Evolutionary conservation across 2,797 vertebrate genomes (phyloP), one percentile per base, ranked within the genome.

Genomic region (Arnoldichthys spilopterus): DNA sequence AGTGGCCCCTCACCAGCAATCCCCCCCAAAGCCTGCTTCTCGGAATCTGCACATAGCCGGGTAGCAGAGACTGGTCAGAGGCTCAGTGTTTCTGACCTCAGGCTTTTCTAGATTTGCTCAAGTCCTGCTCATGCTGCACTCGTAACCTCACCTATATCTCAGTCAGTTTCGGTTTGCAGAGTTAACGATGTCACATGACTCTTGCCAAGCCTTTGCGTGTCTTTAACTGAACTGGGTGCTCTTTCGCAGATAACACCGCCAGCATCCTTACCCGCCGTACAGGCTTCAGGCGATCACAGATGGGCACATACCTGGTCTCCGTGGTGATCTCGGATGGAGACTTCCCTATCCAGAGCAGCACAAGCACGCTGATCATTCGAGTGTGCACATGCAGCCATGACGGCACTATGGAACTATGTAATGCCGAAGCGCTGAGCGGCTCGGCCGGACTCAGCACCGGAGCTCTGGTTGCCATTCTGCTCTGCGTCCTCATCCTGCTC

Each of bases 401-500:
- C 1, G 97, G 96, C 78, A 96, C 96, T 87, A 95, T 96, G 94
- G 93, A 96, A 81, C 91, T 95, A 82, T 99, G 97, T 78, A 96
- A 94, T 0, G 90, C 94, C 0, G 96, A 97, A 90, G 95, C 96
- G 6, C 92, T 95, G 86, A 93, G 94, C 87, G 96, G 96, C 83
- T 91, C 96, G 0, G 94, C 97, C 0, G 97, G 97, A 18, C 94
- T 99, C 85, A 98, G 97, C 90, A 96, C 96, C 0, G 97, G 96
- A 20, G 97, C 97, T 3, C 90, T 99, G 62, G 89, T 98, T 54
- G 96, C 97, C 85, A 97, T 99, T 89, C 95, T 99, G 22, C 94
- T 98, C 84, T 99, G 97, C 89, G 94, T 96, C 86, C 90, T 98
- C 87, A 97, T 97, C 86, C 91, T 98, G 74, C 94, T 99, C 32